Percentiles rank a stretch among this genome's conserved stretches.
These are phyloP conservation scores for Nomia melanderi DNA, from an alignment of 1,140 invertebrate genomes.

Conservation along the genomic window DNA sequence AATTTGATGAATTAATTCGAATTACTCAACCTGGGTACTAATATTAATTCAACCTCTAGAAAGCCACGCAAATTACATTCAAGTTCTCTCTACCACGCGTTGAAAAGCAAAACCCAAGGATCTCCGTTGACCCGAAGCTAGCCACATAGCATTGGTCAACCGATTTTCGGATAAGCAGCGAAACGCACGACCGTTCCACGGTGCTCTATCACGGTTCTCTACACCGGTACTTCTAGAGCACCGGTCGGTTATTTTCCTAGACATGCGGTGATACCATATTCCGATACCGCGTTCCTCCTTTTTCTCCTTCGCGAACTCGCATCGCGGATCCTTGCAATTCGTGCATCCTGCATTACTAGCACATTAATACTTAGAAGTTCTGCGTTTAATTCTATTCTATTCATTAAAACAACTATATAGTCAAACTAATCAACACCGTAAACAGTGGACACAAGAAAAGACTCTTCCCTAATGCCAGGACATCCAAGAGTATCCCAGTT, in stretches of 20 bases:
- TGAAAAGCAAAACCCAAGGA: neutral
- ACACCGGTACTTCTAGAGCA: neutral
- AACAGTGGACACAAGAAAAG: too few species aligned
- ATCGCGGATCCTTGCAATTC: too few species aligned
- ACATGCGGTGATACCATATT: neutral
- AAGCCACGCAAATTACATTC: neutral
- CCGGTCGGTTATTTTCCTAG: neutral
- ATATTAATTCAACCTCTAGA: neutral
- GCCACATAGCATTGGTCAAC: neutral
- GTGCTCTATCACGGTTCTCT: constrained; percentile 3
- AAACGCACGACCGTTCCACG: neutral
- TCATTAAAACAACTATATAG: too few species aligned
- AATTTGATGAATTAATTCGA: too few species aligned
- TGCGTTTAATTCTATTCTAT: too few species aligned
- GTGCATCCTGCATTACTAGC: too few species aligned
- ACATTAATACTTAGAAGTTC: too few species aligned
- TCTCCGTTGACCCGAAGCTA: neutral
- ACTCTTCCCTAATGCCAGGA: too few species aligned
- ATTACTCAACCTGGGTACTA: too few species aligned
- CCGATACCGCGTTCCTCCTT: neutral
- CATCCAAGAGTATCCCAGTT: too few species aligned
- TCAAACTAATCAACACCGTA: too few species aligned
- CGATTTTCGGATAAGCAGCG: neutral
- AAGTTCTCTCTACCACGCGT: neutral
- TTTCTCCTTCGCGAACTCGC: too few species aligned